Evolutionary conservation across 1,140 invertebrate genomes (phyloP).

Genomic region (Lineus longissimus): DNA sequence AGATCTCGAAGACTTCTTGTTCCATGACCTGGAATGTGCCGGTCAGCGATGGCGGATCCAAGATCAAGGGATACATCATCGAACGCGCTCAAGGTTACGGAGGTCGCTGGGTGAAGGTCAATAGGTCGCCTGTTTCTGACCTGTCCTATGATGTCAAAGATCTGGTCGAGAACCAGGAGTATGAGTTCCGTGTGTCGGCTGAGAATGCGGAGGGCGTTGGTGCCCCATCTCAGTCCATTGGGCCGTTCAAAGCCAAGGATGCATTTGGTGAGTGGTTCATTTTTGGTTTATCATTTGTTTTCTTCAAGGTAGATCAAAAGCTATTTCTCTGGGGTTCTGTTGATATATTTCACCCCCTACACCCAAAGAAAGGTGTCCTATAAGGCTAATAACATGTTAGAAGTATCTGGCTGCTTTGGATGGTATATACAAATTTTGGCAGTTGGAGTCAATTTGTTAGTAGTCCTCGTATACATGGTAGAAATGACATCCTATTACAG

Average conservation of each 20-base stretch:
- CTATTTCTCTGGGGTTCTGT: background rate
- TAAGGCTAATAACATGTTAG: too few relatives aligned
- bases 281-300: background rate
- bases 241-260: conserved; percentile 81
- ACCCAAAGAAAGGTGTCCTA: too few relatives aligned
- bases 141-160: conserved; percentile 42
- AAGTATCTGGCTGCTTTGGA: too few relatives aligned
- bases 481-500: too few relatives aligned
- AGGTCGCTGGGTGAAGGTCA: conserved; percentile 82
- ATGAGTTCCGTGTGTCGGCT: conserved; percentile 94
- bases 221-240: conserved; percentile 78
- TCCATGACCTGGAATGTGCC: conserved; percentile 83
- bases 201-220: conserved; percentile 95
- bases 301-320: background rate
- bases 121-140: conserved; percentile 53
- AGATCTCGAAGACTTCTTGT: conserved; percentile 90
- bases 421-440: too few relatives aligned
- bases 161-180: conserved; percentile 86
- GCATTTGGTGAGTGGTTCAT: conserved; percentile 50
- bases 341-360: too few relatives aligned
- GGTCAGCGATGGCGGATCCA: conserved; percentile 81
- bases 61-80: conserved; percentile 87
- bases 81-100: conserved; percentile 86
- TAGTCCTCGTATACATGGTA: too few relatives aligned
- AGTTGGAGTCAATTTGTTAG: too few relatives aligned